Conservation (phyloP, 2,113 vertebrate genomes). For the Plecotus auritus region DNA sequence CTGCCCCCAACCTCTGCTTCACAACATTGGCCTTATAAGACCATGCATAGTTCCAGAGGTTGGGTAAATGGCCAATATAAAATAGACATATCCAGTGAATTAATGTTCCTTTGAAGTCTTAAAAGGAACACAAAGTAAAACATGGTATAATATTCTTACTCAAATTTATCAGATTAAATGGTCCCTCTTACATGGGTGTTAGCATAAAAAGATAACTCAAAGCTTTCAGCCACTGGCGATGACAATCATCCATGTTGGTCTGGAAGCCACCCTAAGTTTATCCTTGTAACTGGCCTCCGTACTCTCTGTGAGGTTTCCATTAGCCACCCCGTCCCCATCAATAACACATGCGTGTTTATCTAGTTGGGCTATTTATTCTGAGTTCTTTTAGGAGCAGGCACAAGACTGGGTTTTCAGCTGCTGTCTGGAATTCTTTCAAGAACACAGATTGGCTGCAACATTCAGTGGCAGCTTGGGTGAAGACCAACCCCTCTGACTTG, state of each 20-base stretch:
- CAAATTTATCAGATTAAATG: conserved; percentile 13
- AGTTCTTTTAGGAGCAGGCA: not conserved
- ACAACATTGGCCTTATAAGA: not conserved
- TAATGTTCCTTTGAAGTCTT: conserved; percentile 40
- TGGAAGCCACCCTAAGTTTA: not conserved
- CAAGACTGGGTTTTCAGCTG: not conserved
- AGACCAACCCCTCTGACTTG: not conserved
- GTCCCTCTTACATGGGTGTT: not conserved
- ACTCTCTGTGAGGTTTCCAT: not conserved
- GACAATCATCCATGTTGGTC: not conserved
- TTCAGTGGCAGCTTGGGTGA: not conserved
- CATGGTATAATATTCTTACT: not conserved
- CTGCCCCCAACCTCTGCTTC: not conserved
- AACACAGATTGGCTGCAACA: not conserved
- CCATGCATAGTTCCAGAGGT: not conserved
- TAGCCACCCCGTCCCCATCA: not conserved
- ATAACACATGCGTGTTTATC: not conserved
- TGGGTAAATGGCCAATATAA: conserved; percentile 37
- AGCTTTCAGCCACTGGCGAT: not conserved
- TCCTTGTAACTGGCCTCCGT: not conserved
- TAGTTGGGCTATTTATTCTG: not conserved
- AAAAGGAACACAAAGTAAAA: conserved; percentile 53
- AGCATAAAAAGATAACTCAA: not conserved
- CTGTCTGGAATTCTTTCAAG: not conserved
- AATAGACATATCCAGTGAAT: not conserved